These are phyloP conservation scores for Gyps fulvus DNA, from an alignment of 2,113 vertebrate species.

Conservation along the genomic window DNA sequence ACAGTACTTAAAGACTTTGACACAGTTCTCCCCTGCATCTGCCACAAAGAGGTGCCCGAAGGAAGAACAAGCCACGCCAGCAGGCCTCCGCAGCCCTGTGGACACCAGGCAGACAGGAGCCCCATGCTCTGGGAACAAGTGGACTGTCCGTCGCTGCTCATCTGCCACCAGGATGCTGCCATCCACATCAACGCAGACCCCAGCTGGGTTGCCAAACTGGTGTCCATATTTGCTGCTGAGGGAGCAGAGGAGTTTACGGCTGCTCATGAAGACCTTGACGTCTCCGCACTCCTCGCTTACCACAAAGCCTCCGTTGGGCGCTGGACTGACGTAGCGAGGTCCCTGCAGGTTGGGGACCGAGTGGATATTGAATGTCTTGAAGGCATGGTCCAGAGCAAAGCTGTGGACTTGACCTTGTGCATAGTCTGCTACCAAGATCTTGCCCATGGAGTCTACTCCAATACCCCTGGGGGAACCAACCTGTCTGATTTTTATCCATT, in stretches of 20 bases:
- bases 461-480: conserved; percentile 55
- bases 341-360: conserved; percentile 46
- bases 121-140: conserved; percentile 54
- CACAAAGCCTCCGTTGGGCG: conserved; percentile 26
- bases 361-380: not conserved
- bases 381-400: conserved; percentile 49
- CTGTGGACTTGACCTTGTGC: conserved; percentile 46
- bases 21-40: conserved; percentile 39
- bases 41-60: conserved; percentile 66
- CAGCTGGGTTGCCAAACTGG: conserved; percentile 54
- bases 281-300: conserved; percentile 69
- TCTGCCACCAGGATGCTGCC: conserved; percentile 66
- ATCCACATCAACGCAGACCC: conserved; percentile 36
- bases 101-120: conserved; percentile 63
- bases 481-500: conserved; percentile 60
- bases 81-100: conserved; percentile 9
- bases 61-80: conserved; percentile 50
- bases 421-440: conserved; percentile 67
- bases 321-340: conserved; percentile 40
- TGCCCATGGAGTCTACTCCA: conserved; percentile 50
- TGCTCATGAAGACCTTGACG: conserved; percentile 48
- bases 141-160: conserved; percentile 21
- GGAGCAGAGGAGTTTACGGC: conserved; percentile 39
- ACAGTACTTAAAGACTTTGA: conserved; percentile 64
- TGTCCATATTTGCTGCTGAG: conserved; percentile 32